phyloP scores from a whole-genome alignment of 2,797 vertebrate species.

The Cichlasoma orientale region DNA sequence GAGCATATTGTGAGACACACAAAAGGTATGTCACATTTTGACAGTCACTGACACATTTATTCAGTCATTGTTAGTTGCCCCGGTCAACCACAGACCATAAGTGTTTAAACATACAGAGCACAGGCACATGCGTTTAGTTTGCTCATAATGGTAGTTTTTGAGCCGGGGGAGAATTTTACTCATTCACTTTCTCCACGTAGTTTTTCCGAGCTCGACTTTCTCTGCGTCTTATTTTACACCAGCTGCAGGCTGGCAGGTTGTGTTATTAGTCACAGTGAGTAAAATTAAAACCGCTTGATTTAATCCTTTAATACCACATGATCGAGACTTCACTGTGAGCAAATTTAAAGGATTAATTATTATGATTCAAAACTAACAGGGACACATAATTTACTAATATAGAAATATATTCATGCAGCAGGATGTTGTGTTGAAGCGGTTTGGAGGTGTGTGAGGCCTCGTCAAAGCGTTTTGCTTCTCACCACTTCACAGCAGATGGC shows the following conservation, averaged over 20 bases:
- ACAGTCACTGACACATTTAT: not conserved
- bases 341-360: not conserved
- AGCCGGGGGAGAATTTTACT: slow-evolving; percentile 26
- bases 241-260: slow-evolving; percentile 17
- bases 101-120: not conserved
- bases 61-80: not conserved
- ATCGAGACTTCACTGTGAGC: not conserved
- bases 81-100: not conserved
- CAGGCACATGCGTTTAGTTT: not conserved
- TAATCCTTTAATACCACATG: slow-evolving; percentile 9
- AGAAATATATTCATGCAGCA: not conserved
- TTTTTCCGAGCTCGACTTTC: slow-evolving; percentile 23
- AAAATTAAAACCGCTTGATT: slow-evolving; percentile 39
- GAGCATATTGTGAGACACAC: too few relatives aligned
- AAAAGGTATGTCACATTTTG: not conserved
- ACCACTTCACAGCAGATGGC: slow-evolving; percentile 55
- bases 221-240: not conserved
- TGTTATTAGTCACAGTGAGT: slow-evolving; percentile 60
- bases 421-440: not conserved
- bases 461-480: not conserved
- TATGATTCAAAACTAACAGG: not conserved
- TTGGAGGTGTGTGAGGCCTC: slow-evolving; percentile 41
- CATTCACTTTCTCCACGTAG: slow-evolving; percentile 59
- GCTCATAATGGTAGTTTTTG: not conserved
- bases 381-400: not conserved